Percentiles rank a stretch among this genome's conserved stretches.
Evolutionary conservation across 1,140 invertebrate species (phyloP).

Genomic region (Theocolax elegans): DNA sequence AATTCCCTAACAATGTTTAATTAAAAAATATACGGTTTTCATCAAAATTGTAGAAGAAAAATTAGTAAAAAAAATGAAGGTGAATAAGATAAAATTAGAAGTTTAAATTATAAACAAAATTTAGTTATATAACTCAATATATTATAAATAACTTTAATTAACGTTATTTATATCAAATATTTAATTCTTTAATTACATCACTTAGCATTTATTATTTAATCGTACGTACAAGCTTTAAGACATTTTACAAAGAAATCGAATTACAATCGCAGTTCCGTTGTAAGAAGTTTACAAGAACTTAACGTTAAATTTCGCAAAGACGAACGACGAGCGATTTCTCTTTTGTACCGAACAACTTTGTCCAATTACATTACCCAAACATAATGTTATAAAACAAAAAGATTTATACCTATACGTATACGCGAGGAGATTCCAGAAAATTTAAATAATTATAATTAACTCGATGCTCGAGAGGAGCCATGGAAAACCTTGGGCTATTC

Average conservation of each 20-base stretch:
- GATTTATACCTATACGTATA: too few relatives aligned
- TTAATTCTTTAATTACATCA: too few relatives aligned
- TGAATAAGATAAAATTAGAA: too few relatives aligned
- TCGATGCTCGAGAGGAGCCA: background rate
- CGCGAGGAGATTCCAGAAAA: background rate
- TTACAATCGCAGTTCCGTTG: too few relatives aligned
- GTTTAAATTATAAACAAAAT: too few relatives aligned
- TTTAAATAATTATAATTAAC: constrained; percentile 12
- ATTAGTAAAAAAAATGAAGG: too few relatives aligned
- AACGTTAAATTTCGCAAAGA: background rate
- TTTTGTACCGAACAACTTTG: background rate
- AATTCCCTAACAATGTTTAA: too few relatives aligned
- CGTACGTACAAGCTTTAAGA: background rate
- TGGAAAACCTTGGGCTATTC: background rate
- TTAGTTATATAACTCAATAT: too few relatives aligned
- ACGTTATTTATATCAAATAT: too few relatives aligned
- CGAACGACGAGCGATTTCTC: background rate
- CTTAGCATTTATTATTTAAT: background rate
- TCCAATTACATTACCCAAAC: background rate
- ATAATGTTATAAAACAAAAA: background rate
- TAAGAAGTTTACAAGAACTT: background rate
- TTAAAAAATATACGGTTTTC: too few relatives aligned
- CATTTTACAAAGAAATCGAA: background rate
- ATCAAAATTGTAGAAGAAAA: too few relatives aligned
- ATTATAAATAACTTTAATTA: too few relatives aligned